Percentiles rank a stretch among this genome's conserved stretches.
phyloP scores from a whole-genome alignment of 2,797 vertebrate genomes.

The Vespertilio murinus region DNA sequence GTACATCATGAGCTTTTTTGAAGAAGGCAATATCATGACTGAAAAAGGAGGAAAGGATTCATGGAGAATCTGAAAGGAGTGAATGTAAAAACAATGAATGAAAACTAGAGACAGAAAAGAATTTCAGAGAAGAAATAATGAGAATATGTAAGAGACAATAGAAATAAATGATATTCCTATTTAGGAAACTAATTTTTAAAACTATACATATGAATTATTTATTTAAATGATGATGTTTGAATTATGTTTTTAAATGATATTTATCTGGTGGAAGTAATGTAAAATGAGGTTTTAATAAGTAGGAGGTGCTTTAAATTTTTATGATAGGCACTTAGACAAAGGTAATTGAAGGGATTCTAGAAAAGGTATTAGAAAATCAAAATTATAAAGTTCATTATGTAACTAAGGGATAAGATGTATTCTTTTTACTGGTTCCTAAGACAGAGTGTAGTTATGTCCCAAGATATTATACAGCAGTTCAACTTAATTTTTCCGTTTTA shows the following conservation, averaged over 20 bases:
- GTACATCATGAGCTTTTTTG: background rate
- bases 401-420: constrained; percentile 13
- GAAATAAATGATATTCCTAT: background rate
- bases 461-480: constrained; percentile 22
- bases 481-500: constrained; percentile 42
- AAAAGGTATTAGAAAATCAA: constrained; percentile 52
- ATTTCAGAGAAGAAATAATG: constrained; percentile 42
- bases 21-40: background rate
- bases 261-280: background rate
- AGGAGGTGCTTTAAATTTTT: constrained; percentile 47
- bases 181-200: constrained; percentile 16
- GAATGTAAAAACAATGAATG: background rate
- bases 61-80: constrained; percentile 29
- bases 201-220: background rate
- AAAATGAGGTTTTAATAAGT: constrained; percentile 44
- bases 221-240: constrained; percentile 29
- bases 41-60: constrained; percentile 16
- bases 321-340: constrained; percentile 31
- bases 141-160: background rate
- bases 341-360: constrained; percentile 12
- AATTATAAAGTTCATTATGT: constrained; percentile 52
- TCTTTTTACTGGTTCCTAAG: constrained; percentile 25
- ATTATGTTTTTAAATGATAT: constrained; percentile 38
- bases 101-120: constrained; percentile 41
- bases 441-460: background rate